Percentiles rank a stretch among this genome's conserved stretches.
Evolutionary conservation across 2,113 vertebrate species (phyloP).

Genomic region (Ovis canadensis): DNA sequence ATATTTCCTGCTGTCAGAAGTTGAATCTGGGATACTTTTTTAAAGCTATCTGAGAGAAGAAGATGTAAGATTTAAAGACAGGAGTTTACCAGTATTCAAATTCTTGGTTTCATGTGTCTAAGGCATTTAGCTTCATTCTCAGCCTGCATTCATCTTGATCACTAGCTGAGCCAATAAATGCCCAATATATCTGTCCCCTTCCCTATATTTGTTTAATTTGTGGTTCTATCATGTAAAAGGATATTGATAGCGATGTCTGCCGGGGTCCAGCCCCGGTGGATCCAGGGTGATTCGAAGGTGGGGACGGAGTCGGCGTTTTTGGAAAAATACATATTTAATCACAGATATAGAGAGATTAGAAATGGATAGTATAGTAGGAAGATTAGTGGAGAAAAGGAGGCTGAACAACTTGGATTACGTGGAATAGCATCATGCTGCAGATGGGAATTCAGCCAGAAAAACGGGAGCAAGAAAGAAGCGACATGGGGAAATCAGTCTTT

Average conservation of each 20-base stretch:
- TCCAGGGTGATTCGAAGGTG: no score
- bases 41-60: not conserved
- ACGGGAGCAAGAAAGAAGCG: no score
- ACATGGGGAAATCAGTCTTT: no score
- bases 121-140: not conserved
- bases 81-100: not conserved
- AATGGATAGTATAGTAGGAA: no score
- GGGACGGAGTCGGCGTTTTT: no score
- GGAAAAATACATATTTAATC: no score
- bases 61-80: not conserved
- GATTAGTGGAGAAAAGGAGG: no score
- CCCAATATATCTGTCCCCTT: not conserved
- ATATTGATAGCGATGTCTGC: not conserved
- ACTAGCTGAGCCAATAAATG: not conserved
- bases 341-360: no score
- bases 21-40: not conserved
- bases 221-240: not conserved
- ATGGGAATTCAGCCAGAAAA: no score
- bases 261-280: no score
- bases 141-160: not conserved
- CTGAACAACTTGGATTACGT: no score
- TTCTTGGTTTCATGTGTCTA: not conserved
- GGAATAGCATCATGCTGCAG: no score
- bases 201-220: not conserved
- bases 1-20: not conserved